A percentile compares a stretch with the other conserved stretches of the same genome.
Evolutionary conservation across 2,888 invertebrate genomes (phyloP).

Genomic region (Lithosia quadra): DNA sequence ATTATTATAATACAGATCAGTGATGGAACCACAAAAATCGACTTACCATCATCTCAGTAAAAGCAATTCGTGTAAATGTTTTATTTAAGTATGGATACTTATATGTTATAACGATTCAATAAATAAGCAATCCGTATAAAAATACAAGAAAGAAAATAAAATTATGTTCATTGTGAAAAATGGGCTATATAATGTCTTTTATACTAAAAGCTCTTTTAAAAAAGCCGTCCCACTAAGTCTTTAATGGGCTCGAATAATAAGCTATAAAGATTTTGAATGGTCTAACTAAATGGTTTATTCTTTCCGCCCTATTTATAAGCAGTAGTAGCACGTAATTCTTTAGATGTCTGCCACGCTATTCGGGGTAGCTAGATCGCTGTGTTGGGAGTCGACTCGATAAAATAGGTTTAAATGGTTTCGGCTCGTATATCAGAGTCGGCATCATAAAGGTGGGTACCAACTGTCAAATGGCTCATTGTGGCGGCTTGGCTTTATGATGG

Average conservation of each 20-base stretch:
- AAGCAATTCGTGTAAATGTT: not conserved
- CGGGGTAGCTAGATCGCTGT: conserved; percentile 72
- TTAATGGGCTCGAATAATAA: conserved; percentile 84
- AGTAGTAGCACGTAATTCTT: conserved; percentile 70
- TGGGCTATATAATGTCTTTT: conserved; percentile 79
- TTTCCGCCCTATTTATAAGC: conserved; percentile 71
- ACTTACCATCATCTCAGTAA: not conserved
- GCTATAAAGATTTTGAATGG: conserved; percentile 83
- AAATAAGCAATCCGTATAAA: conserved; percentile 73
- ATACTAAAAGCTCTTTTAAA: conserved; percentile 78
- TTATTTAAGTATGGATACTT: not conserved
- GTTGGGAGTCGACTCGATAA: conserved; percentile 82
- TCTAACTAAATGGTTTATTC: conserved; percentile 79
- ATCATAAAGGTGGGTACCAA: conserved; percentile 83
- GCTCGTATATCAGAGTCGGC: conserved; percentile 82
- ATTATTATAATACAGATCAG: too few species aligned
- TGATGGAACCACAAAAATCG: not conserved
- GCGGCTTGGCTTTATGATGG: conserved; percentile 83
- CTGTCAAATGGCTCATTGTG: conserved; percentile 86
- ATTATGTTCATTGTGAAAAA: conserved; percentile 81
- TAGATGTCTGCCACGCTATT: conserved; percentile 77
- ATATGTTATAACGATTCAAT: conserved; percentile 67
- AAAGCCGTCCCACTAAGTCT: conserved; percentile 78
- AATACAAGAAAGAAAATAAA: conserved; percentile 69
- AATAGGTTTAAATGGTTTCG: conserved; percentile 82